phyloP scores from a whole-genome alignment of 2,113 vertebrate species.

The Myrmecophaga tridactyla region DNA sequence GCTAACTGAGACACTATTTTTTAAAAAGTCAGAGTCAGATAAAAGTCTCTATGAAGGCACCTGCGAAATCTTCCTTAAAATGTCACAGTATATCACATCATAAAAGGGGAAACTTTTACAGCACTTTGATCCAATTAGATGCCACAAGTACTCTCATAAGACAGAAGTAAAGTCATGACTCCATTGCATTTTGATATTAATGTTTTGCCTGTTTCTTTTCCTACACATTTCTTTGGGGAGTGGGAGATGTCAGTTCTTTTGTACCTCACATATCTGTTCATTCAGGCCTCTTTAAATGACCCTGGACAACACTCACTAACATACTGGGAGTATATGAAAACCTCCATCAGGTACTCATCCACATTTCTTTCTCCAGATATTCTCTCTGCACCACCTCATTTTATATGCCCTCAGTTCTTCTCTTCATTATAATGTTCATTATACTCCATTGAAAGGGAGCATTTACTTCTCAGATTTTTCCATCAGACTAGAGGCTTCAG shows the following conservation, averaged over 20 bases:
- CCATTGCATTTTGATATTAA: background rate
- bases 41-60: background rate
- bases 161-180: background rate
- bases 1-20: slow-evolving; percentile 2
- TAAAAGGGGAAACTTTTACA: background rate
- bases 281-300: background rate
- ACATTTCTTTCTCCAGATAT: background rate
- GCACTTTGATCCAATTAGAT: background rate
- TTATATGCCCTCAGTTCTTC: background rate
- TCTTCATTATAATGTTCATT: background rate
- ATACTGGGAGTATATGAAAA: too few species aligned
- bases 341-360: background rate
- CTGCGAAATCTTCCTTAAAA: background rate
- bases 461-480: background rate
- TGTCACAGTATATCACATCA: background rate
- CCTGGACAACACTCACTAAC: background rate
- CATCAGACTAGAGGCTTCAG: background rate
- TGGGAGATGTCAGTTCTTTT: background rate
- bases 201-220: background rate
- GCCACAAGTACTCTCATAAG: background rate
- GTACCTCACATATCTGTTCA: background rate
- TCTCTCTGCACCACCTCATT: background rate
- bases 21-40: background rate
- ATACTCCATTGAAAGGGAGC: background rate
- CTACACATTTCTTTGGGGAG: background rate